These are phyloP conservation scores for Enteromius viviparus DNA, from an alignment of 2,797 vertebrate species.

Conservation along the genomic window DNA sequence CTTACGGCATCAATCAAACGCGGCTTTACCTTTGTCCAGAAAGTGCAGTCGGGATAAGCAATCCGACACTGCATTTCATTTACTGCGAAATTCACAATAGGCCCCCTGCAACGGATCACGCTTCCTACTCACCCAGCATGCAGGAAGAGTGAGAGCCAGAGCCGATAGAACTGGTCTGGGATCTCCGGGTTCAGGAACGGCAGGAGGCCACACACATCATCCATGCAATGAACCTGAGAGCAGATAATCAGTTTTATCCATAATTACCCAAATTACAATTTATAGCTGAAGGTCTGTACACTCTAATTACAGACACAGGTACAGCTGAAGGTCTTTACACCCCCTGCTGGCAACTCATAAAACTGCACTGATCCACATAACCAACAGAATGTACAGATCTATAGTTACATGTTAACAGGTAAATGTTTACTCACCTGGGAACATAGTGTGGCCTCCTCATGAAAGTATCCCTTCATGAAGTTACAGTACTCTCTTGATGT, in stretches of 20 bases:
- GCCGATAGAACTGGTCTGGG: constrained; percentile 97
- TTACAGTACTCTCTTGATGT: constrained; percentile 96
- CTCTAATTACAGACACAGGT: background rate
- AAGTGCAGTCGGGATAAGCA: constrained; percentile 4
- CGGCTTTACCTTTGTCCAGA: constrained; percentile 13
- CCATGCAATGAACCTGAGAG: constrained; percentile 94
- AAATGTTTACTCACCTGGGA: constrained; percentile 85
- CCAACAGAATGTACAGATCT: background rate
- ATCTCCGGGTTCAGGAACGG: constrained; percentile 96
- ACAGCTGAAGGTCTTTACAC: constrained; percentile 17
- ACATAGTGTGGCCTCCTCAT: constrained; percentile 95
- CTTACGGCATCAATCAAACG: constrained; percentile 1
- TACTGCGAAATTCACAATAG: constrained; percentile 7
- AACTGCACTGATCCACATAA: background rate
- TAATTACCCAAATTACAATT: constrained; percentile 22
- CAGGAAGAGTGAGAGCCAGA: constrained; percentile 97
- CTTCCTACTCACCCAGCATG: constrained; percentile 88
- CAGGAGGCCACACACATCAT: constrained; percentile 94
- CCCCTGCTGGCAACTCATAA: constrained; percentile 35
- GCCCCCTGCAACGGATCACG: constrained; percentile 9
- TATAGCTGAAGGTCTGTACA: background rate
- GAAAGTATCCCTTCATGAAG: constrained; percentile 97
- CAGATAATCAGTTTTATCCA: constrained; percentile 21
- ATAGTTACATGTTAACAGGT: background rate
- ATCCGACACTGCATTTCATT: constrained; percentile 9